Percentiles rank a stretch among this genome's conserved stretches.
These are phyloP conservation scores for Melanaphis sacchari DNA, from an alignment of 1,140 invertebrate genomes.

Conservation along the genomic window DNA sequence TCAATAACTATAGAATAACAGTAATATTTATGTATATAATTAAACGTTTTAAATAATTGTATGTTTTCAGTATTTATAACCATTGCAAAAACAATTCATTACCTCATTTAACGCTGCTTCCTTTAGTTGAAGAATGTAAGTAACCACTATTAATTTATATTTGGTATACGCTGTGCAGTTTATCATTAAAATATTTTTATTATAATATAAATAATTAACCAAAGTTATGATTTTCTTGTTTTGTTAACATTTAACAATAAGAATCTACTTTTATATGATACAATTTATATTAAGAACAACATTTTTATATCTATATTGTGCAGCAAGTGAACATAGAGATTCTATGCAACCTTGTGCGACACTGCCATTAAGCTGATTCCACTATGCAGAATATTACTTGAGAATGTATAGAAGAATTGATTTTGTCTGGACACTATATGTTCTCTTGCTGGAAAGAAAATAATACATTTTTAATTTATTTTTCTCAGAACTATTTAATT, in stretches of 20 bases:
- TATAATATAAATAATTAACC: neutral
- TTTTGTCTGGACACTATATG: too few relatives aligned
- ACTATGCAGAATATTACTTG: too few relatives aligned
- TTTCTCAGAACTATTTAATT: neutral
- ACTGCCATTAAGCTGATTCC: too few relatives aligned
- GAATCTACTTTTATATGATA: neutral
- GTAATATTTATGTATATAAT: neutral
- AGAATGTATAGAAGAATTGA: too few relatives aligned
- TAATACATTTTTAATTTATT: neutral
- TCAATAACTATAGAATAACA: neutral
- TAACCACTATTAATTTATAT: neutral
- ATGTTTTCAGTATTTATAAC: constrained; percentile 47
- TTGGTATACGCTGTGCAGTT: neutral
- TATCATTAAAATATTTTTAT: neutral
- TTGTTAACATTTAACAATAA: neutral
- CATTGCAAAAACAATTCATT: constrained; percentile 45
- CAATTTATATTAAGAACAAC: neutral
- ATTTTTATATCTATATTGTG: neutral
- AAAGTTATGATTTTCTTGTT: neutral
- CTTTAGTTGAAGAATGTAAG: constrained; percentile 48
- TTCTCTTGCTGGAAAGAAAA: too few relatives aligned
- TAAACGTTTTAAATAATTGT: neutral
- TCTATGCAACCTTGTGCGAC: too few relatives aligned
- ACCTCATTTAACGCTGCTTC: constrained; percentile 41
- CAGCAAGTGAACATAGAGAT: too few relatives aligned